These are phyloP conservation scores for Lottia scabra DNA, from an alignment of 2,888 invertebrate species.

Conservation along the genomic window DNA sequence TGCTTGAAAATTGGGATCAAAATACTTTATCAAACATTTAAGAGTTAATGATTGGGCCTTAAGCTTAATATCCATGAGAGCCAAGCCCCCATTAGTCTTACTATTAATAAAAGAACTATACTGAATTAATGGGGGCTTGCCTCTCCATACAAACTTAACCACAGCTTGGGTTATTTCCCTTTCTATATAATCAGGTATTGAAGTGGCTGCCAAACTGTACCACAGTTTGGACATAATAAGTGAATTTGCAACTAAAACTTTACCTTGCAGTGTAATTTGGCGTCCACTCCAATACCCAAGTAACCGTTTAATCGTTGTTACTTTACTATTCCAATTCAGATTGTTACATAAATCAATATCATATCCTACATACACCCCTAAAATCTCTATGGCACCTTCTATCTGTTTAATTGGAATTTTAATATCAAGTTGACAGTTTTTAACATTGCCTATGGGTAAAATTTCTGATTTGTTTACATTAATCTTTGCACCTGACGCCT, in stretches of 20 bases:
- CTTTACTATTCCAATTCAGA: neutral
- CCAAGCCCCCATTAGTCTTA: neutral
- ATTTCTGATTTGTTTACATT: too few relatives aligned
- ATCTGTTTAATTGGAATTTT: too few relatives aligned
- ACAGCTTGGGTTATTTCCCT: neutral
- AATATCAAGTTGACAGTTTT: too few relatives aligned
- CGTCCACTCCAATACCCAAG: neutral
- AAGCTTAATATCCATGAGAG: neutral
- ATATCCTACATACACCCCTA: neutral
- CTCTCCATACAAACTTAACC: neutral
- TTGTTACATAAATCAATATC: neutral
- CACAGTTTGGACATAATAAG: neutral
- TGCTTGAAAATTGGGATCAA: neutral
- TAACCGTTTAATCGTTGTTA: neutral
- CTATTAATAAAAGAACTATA: neutral
- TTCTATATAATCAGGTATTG: neutral
- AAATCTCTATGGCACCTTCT: too few relatives aligned
- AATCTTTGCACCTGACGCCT: too few relatives aligned
- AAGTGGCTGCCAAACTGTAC: neutral
- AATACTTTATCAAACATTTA: neutral
- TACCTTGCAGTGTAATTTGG: neutral
- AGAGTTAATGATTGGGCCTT: neutral
- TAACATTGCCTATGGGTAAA: too few relatives aligned
- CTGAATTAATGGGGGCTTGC: neutral
- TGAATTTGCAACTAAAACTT: neutral